phyloP scores from a whole-genome alignment of 1,140 invertebrate species.

The Hermetia illucens region DNA sequence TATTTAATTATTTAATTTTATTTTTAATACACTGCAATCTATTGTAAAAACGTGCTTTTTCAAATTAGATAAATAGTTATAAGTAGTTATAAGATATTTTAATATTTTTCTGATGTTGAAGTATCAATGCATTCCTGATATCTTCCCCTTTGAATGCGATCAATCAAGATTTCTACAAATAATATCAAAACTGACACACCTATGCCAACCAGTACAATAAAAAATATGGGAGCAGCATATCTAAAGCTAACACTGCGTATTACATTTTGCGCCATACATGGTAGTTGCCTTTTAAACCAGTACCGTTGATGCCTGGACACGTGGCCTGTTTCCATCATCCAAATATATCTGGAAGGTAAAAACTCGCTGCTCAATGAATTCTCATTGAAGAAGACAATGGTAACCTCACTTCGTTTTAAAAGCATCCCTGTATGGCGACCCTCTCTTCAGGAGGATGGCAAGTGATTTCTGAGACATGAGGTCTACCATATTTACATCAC shows the following conservation, averaged over 20 bases:
- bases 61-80: no score
- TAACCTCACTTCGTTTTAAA: slow-evolving; percentile 12
- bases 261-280: slow-evolving; percentile 20
- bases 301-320: slow-evolving; percentile 13
- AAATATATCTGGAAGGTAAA: background rate
- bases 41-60: no score
- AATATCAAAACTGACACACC: no score
- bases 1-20: no score
- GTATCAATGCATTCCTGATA: no score
- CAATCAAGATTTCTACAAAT: no score
- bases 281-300: slow-evolving; percentile 16
- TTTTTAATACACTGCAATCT: no score
- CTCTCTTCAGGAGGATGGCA: slow-evolving; percentile 9
- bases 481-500: slow-evolving; percentile 20
- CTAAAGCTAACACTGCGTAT: slow-evolving; percentile 26
- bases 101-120: no score
- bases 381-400: background rate
- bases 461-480: slow-evolving; percentile 13
- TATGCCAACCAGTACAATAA: no score
- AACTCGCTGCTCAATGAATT: slow-evolving; percentile 10
- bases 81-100: no score
- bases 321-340: slow-evolving; percentile 20
- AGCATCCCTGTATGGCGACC: slow-evolving; percentile 17
- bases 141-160: no score
- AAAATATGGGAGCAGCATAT: slow-evolving; percentile 21